A percentile compares a stretch with the other conserved stretches of the same genome.
Conservation (phyloP, 2,888 invertebrate species). For the Anthrax anthrax region DNA sequence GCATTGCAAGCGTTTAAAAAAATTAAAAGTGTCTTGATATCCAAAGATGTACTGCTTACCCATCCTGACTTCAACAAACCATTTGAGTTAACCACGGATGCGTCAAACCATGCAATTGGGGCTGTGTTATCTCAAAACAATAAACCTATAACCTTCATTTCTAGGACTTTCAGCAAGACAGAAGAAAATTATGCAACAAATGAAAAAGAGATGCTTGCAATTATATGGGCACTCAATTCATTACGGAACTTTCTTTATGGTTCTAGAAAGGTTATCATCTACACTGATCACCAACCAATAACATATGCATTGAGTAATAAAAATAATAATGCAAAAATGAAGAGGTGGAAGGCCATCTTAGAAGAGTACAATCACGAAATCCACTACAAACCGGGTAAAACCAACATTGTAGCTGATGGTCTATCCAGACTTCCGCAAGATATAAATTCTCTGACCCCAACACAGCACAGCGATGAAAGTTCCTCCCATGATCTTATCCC, state of each 20-base stretch:
- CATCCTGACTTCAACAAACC: slow-evolving; percentile 1
- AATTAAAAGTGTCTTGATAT: not conserved
- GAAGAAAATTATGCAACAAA: slow-evolving; percentile 2
- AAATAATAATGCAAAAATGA: slow-evolving; percentile 7
- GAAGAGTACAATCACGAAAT: slow-evolving; percentile 10
- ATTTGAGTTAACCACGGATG: slow-evolving; percentile 3
- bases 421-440: slow-evolving; percentile 6
- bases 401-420: slow-evolving; percentile 9
- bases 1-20: not conserved
- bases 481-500: not conserved
- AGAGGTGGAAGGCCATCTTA: slow-evolving; percentile 10
- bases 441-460: not conserved
- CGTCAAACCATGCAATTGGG: slow-evolving; percentile 3
- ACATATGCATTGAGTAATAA: slow-evolving; percentile 7
- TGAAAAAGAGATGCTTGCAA: slow-evolving; percentile 3
- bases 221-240: slow-evolving; percentile 3
- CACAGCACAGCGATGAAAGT: not conserved
- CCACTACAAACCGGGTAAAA: slow-evolving; percentile 6
- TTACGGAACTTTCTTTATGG: not conserved
- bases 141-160: slow-evolving; percentile 1
- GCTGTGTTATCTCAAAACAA: slow-evolving; percentile 1
- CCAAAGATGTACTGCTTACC: not conserved
- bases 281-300: slow-evolving; percentile 3
- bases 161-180: not conserved
- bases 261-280: not conserved